These are phyloP conservation scores for Phenganax subtilis DNA, from an alignment of 92 coral and sea anemone genomes.

Conservation along the genomic window DNA sequence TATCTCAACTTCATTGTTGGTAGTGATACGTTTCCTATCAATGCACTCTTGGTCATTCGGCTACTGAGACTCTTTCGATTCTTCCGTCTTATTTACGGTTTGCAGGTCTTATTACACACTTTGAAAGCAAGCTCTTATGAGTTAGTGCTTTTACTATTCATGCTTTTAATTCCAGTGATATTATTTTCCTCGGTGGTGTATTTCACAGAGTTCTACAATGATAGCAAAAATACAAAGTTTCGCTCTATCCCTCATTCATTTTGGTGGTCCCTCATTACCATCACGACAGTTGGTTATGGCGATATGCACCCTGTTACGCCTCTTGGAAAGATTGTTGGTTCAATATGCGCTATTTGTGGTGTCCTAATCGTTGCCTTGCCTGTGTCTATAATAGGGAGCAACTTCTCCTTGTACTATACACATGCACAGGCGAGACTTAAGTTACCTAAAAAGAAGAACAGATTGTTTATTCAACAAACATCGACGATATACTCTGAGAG, in stretches of 20 bases:
- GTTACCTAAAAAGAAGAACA: conserved; percentile 65
- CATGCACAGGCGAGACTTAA: conserved; percentile 95
- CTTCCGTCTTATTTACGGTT: conserved; percentile 85
- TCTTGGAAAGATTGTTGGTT: conserved; percentile 79
- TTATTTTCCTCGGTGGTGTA: conserved; percentile 78
- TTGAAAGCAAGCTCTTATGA: conserved; percentile 90
- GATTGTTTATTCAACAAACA: conserved; percentile 10
- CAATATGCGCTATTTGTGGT: conserved; percentile 93
- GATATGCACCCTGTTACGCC: conserved; percentile 83
- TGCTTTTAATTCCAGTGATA: conserved; percentile 83
- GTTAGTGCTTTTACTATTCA: conserved; percentile 63
- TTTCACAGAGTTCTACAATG: conserved; percentile 54
- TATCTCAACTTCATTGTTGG: conserved; percentile 68
- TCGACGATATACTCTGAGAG: conserved; percentile 25
- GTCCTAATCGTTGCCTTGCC: conserved; percentile 87
- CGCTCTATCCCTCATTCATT: conserved; percentile 76
- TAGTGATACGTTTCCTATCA: conserved; percentile 55
- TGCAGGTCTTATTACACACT: conserved; percentile 88
- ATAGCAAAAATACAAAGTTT: conserved; percentile 45
- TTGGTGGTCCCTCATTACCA: conserved; percentile 99
- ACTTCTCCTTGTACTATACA: conserved; percentile 88
- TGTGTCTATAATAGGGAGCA: conserved; percentile 93
- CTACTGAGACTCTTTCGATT: conserved; percentile 81
- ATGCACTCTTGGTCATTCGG: conserved; percentile 72
- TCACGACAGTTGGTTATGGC: conserved; percentile 95